These are phyloP conservation scores for Pachyuromys duprasi DNA, from an alignment of 2,797 vertebrate genomes.

Conservation along the genomic window DNA sequence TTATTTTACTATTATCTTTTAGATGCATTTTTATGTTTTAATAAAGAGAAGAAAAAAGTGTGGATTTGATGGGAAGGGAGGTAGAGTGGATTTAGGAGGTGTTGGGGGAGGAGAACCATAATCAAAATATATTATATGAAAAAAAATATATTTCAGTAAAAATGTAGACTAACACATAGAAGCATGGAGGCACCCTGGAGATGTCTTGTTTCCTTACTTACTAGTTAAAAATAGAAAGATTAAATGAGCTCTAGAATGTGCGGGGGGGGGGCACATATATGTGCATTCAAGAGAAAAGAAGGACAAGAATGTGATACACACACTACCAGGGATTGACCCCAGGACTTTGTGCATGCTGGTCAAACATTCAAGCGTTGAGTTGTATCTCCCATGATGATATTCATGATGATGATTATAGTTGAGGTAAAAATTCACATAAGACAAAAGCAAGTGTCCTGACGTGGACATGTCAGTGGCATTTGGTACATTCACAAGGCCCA, in stretches of 20 bases:
- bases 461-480: not conserved
- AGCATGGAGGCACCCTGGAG: not conserved
- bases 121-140: not conserved
- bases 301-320: no score
- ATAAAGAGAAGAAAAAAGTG: not conserved
- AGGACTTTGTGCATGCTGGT: not conserved
- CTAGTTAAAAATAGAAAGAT: conserved; percentile 21
- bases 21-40: not conserved
- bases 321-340: not conserved
- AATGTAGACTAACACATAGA: not conserved
- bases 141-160: not conserved
- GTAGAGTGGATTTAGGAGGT: not conserved
- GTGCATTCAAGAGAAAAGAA: no score
- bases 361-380: not conserved
- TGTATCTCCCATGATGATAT: not conserved
- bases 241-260: not conserved
- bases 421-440: not conserved
- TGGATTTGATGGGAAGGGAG: not conserved
- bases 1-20: not conserved
- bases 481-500: not conserved
- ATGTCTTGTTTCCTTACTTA: conserved; percentile 33
- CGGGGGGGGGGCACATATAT: no score
- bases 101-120: not conserved
- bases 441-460: not conserved
- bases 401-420: not conserved